Conservation (phyloP, 2,113 vertebrate species). For the Marmota monax region DNA sequence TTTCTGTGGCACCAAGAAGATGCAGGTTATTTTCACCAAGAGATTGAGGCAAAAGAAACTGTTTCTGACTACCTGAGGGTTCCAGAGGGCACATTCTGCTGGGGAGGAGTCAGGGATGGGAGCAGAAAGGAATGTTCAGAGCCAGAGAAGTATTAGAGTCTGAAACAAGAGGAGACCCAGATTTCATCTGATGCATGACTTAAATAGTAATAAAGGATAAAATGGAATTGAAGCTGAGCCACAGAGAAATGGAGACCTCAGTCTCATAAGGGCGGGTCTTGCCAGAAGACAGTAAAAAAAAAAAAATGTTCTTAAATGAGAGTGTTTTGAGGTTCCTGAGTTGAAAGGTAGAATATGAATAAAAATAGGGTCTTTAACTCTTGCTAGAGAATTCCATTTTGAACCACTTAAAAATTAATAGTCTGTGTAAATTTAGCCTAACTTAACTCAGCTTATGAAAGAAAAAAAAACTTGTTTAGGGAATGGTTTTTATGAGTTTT, state of each 20-base stretch:
- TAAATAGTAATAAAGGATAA: neutral
- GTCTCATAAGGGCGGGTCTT: neutral
- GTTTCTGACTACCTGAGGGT: neutral
- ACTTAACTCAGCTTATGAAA: neutral
- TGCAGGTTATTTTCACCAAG: neutral
- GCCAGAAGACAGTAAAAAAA: neutral
- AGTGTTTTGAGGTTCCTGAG: neutral
- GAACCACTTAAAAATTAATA: neutral
- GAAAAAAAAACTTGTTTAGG: neutral
- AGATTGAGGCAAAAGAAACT: neutral
- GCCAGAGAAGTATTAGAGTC: neutral
- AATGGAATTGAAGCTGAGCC: neutral
- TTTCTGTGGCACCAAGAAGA: neutral
- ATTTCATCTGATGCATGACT: neutral
- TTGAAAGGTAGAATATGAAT: neutral
- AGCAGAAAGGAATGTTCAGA: neutral
- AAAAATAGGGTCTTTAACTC: neutral
- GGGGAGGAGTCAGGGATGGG: neutral
- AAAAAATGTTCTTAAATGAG: neutral
- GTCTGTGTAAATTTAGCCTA: neutral
- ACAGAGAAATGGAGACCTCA: no score
- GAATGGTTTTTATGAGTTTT: neutral
- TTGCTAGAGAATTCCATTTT: conserved; percentile 7
- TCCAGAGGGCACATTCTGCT: neutral
- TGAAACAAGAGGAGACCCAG: neutral